Conservation (phyloP, 2,797 vertebrate genomes). For the Ataeniobius toweri region DNA sequence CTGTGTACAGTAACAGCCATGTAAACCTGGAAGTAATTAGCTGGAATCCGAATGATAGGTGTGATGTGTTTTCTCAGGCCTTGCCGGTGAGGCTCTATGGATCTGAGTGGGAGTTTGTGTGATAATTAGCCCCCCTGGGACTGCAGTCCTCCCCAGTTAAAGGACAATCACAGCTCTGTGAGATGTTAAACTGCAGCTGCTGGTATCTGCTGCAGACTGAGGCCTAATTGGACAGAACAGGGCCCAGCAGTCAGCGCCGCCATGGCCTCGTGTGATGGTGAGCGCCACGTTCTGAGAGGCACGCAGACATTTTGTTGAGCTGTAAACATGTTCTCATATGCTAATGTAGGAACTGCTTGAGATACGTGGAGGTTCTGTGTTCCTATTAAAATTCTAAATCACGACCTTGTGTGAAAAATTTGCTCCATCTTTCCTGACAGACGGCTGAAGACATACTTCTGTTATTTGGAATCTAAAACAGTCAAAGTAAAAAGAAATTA, state of each 20-base stretch:
- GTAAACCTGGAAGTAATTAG: constrained; percentile 84
- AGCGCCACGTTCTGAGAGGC: constrained; percentile 38
- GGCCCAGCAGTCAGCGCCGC: constrained; percentile 69
- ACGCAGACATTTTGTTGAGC: constrained; percentile 78
- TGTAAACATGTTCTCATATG: constrained; percentile 80
- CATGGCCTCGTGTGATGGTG: constrained; percentile 67
- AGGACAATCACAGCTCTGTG: constrained; percentile 84
- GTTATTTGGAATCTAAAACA: neutral
- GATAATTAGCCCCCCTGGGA: constrained; percentile 92
- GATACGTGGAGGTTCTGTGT: constrained; percentile 43
- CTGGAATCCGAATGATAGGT: constrained; percentile 83
- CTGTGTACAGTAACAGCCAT: constrained; percentile 80
- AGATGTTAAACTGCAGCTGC: constrained; percentile 86
- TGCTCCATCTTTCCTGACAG: neutral
- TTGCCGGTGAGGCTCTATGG: constrained; percentile 72
- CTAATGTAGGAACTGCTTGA: constrained; percentile 76
- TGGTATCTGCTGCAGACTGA: constrained; percentile 77
- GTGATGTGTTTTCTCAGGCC: constrained; percentile 78
- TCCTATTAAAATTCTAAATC: neutral
- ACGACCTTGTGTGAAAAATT: neutral
- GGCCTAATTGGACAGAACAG: constrained; percentile 88
- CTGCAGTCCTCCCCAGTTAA: constrained; percentile 82
- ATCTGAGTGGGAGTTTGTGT: constrained; percentile 13
- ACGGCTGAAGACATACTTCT: neutral
- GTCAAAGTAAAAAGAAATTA: neutral